phyloP scores from a whole-genome alignment of 2,888 invertebrate species.

The Drosophila kuntzei region DNA sequence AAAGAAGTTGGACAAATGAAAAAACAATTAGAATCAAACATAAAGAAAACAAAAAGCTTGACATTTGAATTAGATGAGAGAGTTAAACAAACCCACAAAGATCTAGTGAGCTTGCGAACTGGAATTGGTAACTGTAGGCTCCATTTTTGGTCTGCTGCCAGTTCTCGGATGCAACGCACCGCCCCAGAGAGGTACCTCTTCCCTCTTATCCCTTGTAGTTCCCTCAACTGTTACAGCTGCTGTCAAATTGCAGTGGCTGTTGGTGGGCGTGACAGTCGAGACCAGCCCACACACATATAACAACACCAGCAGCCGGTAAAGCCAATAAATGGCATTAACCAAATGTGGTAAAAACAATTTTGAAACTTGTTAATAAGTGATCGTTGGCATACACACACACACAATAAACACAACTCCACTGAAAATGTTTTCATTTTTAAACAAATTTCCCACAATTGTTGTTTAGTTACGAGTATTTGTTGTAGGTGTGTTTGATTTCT shows the following conservation, averaged over 20 bases:
- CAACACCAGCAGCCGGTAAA: slow-evolving; percentile 59
- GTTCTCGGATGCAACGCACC: slow-evolving; percentile 67
- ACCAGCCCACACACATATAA: slow-evolving; percentile 50
- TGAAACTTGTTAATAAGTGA: slow-evolving; percentile 77
- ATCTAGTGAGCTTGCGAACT: neutral
- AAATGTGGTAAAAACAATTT: slow-evolving; percentile 80
- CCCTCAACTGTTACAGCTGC: slow-evolving; percentile 38
- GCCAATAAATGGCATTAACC: slow-evolving; percentile 80
- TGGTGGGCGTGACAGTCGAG: slow-evolving; percentile 59
- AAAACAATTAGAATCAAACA: slow-evolving; percentile 75
- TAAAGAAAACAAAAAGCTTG: slow-evolving; percentile 42
- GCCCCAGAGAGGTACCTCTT: slow-evolving; percentile 12
- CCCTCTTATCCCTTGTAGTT: slow-evolving; percentile 9
- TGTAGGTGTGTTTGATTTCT: slow-evolving; percentile 65
- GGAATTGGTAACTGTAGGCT: slow-evolving; percentile 30
- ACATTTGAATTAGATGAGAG: slow-evolving; percentile 67
- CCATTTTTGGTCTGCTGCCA: slow-evolving; percentile 53
- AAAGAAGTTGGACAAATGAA: slow-evolving; percentile 10
- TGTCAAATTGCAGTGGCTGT: slow-evolving; percentile 60
- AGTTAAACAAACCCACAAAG: slow-evolving; percentile 45
- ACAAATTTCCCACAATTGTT: slow-evolving; percentile 74
- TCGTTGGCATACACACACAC: slow-evolving; percentile 44
- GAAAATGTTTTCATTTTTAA: slow-evolving; percentile 49
- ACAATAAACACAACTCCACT: slow-evolving; percentile 27
- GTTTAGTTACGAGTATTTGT: slow-evolving; percentile 24